Evolutionary conservation across 2,797 vertebrate species (phyloP).

Genomic region (Typhlichthys subterraneus): DNA sequence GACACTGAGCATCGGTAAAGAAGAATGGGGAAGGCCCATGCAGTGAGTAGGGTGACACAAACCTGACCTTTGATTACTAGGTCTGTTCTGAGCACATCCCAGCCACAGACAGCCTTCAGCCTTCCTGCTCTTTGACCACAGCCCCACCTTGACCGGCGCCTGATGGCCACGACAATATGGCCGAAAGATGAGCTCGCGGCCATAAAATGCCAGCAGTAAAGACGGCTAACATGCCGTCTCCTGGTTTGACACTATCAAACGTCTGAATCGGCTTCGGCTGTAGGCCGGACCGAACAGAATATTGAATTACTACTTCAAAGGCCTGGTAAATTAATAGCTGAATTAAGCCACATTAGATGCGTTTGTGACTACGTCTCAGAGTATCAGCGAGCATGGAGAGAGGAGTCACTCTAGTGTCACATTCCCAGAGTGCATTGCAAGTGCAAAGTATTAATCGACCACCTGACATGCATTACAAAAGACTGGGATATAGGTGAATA

Average conservation of each 20-base stretch:
- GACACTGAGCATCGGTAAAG: slow-evolving; percentile 38
- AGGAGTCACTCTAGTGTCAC: slow-evolving; percentile 57
- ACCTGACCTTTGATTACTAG: slow-evolving; percentile 71
- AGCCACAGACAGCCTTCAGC: slow-evolving; percentile 40
- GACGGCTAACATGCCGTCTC: slow-evolving; percentile 66
- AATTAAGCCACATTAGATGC: slow-evolving; percentile 57
- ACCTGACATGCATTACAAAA: slow-evolving; percentile 70
- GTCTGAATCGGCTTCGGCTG: slow-evolving; percentile 42
- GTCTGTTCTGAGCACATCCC: slow-evolving; percentile 59
- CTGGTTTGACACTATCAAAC: slow-evolving; percentile 64
- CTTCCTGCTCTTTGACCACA: slow-evolving; percentile 60
- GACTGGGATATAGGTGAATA: slow-evolving; percentile 66
- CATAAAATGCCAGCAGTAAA: slow-evolving; percentile 71
- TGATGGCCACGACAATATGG: slow-evolving; percentile 75
- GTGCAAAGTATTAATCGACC: slow-evolving; percentile 68
- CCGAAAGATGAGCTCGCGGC: slow-evolving; percentile 70
- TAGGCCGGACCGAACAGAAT: slow-evolving; percentile 45
- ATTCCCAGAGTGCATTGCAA: slow-evolving; percentile 60
- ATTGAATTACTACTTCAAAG: slow-evolving; percentile 66
- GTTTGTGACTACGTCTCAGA: slow-evolving; percentile 54
- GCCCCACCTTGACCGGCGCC: slow-evolving; percentile 66
- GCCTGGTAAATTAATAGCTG: slow-evolving; percentile 61
- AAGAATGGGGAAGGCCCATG: slow-evolving; percentile 12
- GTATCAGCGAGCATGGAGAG: slow-evolving; percentile 28
- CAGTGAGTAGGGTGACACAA: slow-evolving; percentile 57